phyloP scores from a whole-genome alignment of 2,797 vertebrate species.

The Intellagama lesueurii region DNA sequence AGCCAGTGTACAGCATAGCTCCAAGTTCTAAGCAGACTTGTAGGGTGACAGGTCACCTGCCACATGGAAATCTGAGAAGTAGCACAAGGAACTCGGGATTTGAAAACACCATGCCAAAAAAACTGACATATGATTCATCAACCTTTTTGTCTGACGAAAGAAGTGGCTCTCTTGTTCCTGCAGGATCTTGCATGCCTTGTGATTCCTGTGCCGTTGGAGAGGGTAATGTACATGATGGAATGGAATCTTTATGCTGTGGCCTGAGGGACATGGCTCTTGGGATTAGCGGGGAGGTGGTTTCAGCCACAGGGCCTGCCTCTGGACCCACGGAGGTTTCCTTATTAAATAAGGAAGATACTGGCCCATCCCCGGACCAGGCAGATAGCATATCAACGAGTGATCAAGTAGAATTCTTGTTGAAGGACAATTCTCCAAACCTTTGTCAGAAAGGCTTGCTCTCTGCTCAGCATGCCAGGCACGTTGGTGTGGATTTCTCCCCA shows the following conservation, averaged over 20 bases:
- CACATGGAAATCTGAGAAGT: not conserved
- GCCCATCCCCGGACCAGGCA: not conserved
- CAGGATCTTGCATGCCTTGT: conserved; percentile 40
- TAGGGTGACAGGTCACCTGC: conserved; percentile 25
- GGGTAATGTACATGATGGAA: not conserved
- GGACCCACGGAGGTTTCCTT: conserved; percentile 72
- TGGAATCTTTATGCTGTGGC: conserved; percentile 59
- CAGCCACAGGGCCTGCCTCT: conserved; percentile 63
- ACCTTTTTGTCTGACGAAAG: not conserved
- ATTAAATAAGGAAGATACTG: conserved; percentile 59
- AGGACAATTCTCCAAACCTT: conserved; percentile 20
- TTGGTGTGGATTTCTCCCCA: conserved; percentile 38
- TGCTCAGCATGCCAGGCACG: conserved; percentile 9
- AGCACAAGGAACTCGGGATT: conserved; percentile 69
- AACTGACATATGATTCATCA: not conserved
- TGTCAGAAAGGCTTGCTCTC: not conserved
- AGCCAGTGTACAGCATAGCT: conserved; percentile 19
- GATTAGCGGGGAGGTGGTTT: conserved; percentile 57
- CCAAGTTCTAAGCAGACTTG: not conserved
- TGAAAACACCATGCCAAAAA: conserved; percentile 1
- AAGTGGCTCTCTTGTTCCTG: not conserved
- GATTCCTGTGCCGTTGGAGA: conserved; percentile 40
- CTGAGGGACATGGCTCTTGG: conserved; percentile 77
- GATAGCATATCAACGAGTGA: not conserved
- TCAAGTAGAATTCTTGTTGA: conserved; percentile 25